Conservation (phyloP, 2,888 invertebrate species). For the Drosophila nr. perissopoda region DNA sequence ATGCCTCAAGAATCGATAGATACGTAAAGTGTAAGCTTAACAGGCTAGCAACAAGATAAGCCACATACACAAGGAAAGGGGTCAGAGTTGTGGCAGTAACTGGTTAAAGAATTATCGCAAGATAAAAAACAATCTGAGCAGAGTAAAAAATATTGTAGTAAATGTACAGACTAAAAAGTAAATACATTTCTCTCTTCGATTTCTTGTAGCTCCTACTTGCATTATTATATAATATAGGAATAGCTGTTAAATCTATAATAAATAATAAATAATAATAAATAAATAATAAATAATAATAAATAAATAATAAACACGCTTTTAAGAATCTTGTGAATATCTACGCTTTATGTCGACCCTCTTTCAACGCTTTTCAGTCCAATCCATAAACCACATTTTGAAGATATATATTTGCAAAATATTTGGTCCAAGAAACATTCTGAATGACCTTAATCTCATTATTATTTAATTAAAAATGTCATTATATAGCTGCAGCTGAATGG, state of each 20-base stretch:
- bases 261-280: no score
- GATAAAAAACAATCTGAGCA: background rate
- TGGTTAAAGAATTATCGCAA: background rate
- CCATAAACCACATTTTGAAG: background rate
- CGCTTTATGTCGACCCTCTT: background rate
- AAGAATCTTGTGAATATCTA: background rate
- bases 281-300: no score
- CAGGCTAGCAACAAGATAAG: conserved; percentile 27
- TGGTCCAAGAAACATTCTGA: background rate
- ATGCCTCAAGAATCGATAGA: conserved; percentile 32
- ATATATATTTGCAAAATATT: background rate
- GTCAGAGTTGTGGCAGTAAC: background rate
- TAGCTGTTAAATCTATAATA: background rate
- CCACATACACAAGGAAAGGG: background rate
- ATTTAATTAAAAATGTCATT: background rate
- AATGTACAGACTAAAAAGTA: background rate
- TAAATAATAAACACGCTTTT: background rate
- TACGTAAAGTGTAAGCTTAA: conserved; percentile 40
- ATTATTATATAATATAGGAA: background rate
- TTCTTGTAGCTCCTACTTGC: background rate
- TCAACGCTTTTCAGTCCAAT: background rate
- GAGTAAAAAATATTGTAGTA: background rate
- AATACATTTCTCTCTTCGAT: background rate
- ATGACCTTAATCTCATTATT: background rate
- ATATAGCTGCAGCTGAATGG: background rate